Evolutionary conservation across 2,113 vertebrate genomes (phyloP).

Genomic region (Chionodraco myersi): DNA sequence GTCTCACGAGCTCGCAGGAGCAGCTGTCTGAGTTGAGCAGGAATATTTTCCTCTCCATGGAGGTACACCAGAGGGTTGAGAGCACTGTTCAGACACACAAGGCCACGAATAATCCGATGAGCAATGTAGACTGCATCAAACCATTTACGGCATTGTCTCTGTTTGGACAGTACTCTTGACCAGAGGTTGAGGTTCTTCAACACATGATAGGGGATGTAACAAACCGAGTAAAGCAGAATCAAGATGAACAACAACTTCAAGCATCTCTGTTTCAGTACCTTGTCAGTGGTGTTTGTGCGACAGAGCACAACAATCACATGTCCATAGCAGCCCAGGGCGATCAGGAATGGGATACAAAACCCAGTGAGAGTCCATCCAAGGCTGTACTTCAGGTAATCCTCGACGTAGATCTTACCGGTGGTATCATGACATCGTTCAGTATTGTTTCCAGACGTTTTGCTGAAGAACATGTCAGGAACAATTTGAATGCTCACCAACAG

Average conservation of each 20-base stretch:
- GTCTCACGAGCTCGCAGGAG: neutral
- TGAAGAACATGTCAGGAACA: constrained; percentile 80
- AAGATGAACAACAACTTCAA: constrained; percentile 81
- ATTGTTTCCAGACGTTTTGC: constrained; percentile 14
- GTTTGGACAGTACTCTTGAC: constrained; percentile 65
- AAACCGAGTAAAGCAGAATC: constrained; percentile 85
- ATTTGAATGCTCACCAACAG: constrained; percentile 78
- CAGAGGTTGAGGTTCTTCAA: constrained; percentile 86
- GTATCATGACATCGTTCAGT: constrained; percentile 76
- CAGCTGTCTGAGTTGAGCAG: constrained; percentile 33
- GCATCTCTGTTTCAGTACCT: constrained; percentile 74
- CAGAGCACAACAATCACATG: constrained; percentile 79
- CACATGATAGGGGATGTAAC: constrained; percentile 86
- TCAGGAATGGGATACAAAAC: constrained; percentile 82
- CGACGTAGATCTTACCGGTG: neutral
- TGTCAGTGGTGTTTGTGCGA: constrained; percentile 64
- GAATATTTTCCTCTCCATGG: constrained; percentile 61
- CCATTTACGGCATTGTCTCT: constrained; percentile 61
- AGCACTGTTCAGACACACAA: constrained; percentile 86
- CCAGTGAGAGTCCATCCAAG: constrained; percentile 75
- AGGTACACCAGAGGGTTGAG: constrained; percentile 88
- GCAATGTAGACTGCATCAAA: constrained; percentile 73
- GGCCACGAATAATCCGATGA: constrained; percentile 83
- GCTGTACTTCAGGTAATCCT: constrained; percentile 79
- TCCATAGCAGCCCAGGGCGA: constrained; percentile 85